phyloP scores from a whole-genome alignment of 2,888 invertebrate species.

The Meteorus colon region DNA sequence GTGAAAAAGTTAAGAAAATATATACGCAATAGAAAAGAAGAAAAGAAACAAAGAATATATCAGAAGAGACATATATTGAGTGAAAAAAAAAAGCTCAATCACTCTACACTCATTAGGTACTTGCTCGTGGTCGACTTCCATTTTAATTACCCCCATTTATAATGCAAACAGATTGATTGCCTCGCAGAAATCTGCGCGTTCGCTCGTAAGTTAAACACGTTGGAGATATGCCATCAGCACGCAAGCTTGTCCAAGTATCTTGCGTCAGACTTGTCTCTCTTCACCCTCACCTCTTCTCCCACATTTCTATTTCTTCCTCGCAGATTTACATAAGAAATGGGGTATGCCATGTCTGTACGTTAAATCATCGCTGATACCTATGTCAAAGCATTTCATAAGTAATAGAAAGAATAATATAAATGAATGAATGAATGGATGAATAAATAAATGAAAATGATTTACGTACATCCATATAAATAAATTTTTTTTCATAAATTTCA shows the following conservation, averaged over 20 bases:
- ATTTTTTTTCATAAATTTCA: too few species aligned
- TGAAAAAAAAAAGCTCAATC: background rate
- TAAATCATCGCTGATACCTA: background rate
- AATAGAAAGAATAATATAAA: background rate
- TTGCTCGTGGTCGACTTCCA: constrained; percentile 40
- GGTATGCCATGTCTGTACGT: background rate
- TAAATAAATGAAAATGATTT: background rate
- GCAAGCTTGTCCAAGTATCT: constrained; percentile 38
- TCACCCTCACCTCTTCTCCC: constrained; percentile 6
- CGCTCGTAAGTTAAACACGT: constrained; percentile 47
- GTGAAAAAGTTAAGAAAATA: background rate
- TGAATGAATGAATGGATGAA: background rate
- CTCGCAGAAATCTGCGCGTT: constrained; percentile 29
- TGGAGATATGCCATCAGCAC: constrained; percentile 51
- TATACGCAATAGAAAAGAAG: background rate
- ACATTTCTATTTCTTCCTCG: constrained; percentile 1
- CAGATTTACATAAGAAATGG: constrained; percentile 17
- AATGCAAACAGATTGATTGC: constrained; percentile 36
- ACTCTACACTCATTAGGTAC: constrained; percentile 12
- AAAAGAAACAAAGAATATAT: background rate
- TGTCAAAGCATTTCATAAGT: constrained; percentile 7
- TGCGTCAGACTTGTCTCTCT: constrained; percentile 13
- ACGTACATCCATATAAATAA: background rate
- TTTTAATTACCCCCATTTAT: constrained; percentile 37
- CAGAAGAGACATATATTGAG: too few species aligned